phyloP scores from a whole-genome alignment of 2,113 vertebrate genomes.

The Oreochromis aureus region DNA sequence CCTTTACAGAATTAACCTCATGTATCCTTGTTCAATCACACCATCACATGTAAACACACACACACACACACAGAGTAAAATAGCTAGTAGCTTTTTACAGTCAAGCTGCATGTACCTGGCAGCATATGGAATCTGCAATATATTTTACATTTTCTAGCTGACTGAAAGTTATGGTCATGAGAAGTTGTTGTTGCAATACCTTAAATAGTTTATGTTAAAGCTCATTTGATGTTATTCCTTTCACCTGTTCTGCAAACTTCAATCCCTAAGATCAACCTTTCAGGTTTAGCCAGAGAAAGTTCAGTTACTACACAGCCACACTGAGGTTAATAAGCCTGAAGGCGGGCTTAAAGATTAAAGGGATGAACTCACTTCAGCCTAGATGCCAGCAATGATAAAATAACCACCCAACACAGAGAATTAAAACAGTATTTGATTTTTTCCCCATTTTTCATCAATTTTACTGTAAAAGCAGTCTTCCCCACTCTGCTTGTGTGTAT shows the following conservation, averaged over 20 bases:
- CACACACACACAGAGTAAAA: background rate
- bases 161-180: background rate
- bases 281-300: background rate
- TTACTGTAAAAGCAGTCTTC: background rate
- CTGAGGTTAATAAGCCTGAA: background rate
- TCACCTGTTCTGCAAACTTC: background rate
- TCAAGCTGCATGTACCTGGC: background rate
- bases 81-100: background rate
- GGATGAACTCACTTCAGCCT: background rate
- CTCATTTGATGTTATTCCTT: background rate
- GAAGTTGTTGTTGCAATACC: background rate
- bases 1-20: slow-evolving; percentile 38
- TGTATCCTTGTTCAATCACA: background rate
- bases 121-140: background rate
- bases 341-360: background rate
- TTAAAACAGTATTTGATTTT: background rate
- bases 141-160: background rate
- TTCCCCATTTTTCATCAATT: background rate
- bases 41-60: background rate
- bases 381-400: background rate
- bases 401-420: background rate
- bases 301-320: background rate
- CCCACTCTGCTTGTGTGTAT: background rate
- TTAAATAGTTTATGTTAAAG: background rate
- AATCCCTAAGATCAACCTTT: background rate